Evolutionary conservation across 2,888 invertebrate genomes (phyloP), one percentile per base, ranked within the genome.

Genomic region (Heliconius charithonia): DNA sequence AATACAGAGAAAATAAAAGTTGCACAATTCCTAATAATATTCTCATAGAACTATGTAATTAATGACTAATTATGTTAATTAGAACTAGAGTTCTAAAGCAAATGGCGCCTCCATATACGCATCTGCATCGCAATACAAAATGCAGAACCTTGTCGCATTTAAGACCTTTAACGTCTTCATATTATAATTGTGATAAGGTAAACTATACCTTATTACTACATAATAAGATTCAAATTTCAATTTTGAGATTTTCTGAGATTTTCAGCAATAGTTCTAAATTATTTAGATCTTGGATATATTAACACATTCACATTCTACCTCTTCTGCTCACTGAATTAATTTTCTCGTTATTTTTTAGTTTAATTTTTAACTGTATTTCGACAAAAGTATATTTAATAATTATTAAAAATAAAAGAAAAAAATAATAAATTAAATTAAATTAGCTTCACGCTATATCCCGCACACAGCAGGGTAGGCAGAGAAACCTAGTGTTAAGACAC

Each of bases 261-360:
- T 77, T 67, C 73, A 78, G 78, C 67, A 62, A 78, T 67, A 69
- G 74, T 62, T 66, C 59, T 69, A 78, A 45, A 62, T 78, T 78
- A 78, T 74, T 78, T 67, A 78, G 41, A 78, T n/a, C 73, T 59
- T 72, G 32, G 22, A 19, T 45, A 29, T 62, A 27, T 41, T 69
- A 62, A 37, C 45, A n/a, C n/a, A 67, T 59, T 67, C 59, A 74
- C 41, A 45, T 67, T 41, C 12, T 10, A 37, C 37, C 37, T 10
- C 9, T 77, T 10, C 29, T 32, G 22, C 2, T 32, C 9, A 59
- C 37, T 72, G 16, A 25, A 59, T 32, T 37, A 32, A 7, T 72
- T 72, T 25, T 10, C 19, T 3, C 16, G 37, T 32, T 32, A 22
- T 19, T 32, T n/a, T 56, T 4, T 59, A 10, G 3, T 59, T 59